These are phyloP conservation scores for Cataglyphis cursor DNA, from an alignment of 2,888 invertebrate species.

Conservation along the genomic window DNA sequence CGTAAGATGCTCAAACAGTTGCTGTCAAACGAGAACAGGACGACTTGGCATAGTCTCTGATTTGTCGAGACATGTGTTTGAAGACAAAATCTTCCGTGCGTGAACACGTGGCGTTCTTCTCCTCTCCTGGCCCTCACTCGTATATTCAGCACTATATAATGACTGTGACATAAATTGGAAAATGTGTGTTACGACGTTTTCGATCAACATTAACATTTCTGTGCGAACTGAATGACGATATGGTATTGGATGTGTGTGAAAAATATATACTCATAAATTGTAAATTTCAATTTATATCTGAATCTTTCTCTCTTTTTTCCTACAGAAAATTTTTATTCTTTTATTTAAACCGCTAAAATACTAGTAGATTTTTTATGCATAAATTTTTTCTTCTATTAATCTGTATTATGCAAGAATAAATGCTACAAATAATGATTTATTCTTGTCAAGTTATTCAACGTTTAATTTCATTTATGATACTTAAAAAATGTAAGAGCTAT, in stretches of 20 bases:
- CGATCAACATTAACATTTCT: slow-evolving; percentile 43
- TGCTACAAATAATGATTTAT: neutral
- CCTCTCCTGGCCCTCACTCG: neutral
- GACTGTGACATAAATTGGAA: slow-evolving; percentile 51
- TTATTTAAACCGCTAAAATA: neutral
- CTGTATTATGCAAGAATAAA: neutral
- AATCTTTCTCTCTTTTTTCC: neutral
- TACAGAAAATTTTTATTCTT: neutral
- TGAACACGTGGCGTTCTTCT: slow-evolving; percentile 18
- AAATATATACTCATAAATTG: neutral
- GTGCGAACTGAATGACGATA: slow-evolving; percentile 24
- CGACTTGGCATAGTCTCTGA: slow-evolving; percentile 43
- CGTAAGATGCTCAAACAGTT: slow-evolving; percentile 54
- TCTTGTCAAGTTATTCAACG: neutral
- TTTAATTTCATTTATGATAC: neutral
- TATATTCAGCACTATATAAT: slow-evolving; percentile 43
- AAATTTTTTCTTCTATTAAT: neutral
- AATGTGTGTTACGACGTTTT: slow-evolving; percentile 51
- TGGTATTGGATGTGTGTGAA: neutral
- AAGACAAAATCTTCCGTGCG: slow-evolving; percentile 53
- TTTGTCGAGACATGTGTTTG: slow-evolving; percentile 46
- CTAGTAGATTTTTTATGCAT: neutral
- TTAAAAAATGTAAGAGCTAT: neutral
- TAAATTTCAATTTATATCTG: neutral
- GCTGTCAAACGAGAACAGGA: slow-evolving; percentile 56